Conservation (phyloP, 2,797 vertebrate species). For the Acropternis orthonyx region DNA sequence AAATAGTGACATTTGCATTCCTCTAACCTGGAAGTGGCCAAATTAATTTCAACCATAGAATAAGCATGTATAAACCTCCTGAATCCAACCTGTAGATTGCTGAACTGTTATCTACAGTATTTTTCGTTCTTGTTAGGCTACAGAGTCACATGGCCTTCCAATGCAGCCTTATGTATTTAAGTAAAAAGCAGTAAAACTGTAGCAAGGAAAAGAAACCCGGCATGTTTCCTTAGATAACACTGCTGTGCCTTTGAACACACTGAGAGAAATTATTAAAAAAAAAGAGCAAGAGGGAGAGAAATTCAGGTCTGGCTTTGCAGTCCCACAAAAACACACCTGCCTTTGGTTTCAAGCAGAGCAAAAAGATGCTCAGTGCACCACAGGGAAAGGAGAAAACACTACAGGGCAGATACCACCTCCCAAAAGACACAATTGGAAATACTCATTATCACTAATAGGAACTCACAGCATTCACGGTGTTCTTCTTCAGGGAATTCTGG, state of each 20-base stretch:
- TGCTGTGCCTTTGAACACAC: neutral
- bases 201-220: neutral
- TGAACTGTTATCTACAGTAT: neutral
- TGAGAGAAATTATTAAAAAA: neutral
- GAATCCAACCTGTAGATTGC: neutral
- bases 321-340: neutral
- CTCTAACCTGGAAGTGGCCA: neutral
- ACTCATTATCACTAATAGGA: neutral
- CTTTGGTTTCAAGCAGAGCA: neutral
- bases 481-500: conserved; percentile 53
- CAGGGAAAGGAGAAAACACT: neutral
- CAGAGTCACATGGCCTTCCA: neutral
- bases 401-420: neutral
- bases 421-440: neutral
- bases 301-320: neutral
- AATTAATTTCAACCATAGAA: neutral
- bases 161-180: neutral
- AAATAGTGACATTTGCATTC: neutral
- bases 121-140: neutral
- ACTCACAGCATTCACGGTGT: conserved; percentile 83
- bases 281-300: neutral
- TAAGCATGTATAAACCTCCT: neutral
- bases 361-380: neutral
- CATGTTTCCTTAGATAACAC: neutral
- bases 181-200: neutral